phyloP scores from a whole-genome alignment of 2,888 invertebrate genomes.

The Ypsolopha sequella region DNA sequence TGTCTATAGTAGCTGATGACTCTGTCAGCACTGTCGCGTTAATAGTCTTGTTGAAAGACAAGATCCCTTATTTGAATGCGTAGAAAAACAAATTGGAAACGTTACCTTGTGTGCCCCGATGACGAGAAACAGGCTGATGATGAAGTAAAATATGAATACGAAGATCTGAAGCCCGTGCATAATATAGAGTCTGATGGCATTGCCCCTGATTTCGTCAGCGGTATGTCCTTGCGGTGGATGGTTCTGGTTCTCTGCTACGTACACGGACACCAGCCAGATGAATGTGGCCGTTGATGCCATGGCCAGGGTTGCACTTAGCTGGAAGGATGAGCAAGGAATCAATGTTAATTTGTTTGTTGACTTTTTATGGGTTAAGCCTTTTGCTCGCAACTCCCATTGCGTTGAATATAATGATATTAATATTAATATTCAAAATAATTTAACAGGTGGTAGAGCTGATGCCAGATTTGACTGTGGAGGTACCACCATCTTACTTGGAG shows the following conservation, averaged over 20 bases:
- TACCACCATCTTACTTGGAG: too few species aligned
- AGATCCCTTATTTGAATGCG: too few species aligned
- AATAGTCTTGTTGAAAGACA: too few species aligned
- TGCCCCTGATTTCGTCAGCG: constrained; percentile 25
- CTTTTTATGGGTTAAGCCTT: too few species aligned
- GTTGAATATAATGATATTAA: not conserved
- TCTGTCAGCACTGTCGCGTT: too few species aligned
- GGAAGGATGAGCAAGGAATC: constrained; percentile 15
- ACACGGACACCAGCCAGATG: constrained; percentile 32
- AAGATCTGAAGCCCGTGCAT: constrained; percentile 39
- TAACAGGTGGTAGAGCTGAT: too few species aligned
- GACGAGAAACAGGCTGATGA: constrained; percentile 37
- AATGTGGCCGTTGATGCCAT: constrained; percentile 11
- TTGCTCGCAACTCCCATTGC: not conserved
- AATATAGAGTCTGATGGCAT: constrained; percentile 39
- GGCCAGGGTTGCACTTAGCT: constrained; percentile 22
- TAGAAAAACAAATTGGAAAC: too few species aligned
- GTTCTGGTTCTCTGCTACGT: constrained; percentile 22
- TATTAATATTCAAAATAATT: too few species aligned
- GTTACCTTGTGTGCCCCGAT: constrained; percentile 46
- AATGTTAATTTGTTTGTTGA: not conserved
- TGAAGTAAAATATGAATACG: constrained; percentile 34
- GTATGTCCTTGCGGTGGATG: constrained; percentile 25
- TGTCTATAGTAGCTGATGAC: too few species aligned
- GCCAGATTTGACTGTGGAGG: too few species aligned